A percentile compares a stretch with the other conserved stretches of the same genome.
These are phyloP conservation scores for Trissoscelio sp. DNA, from an alignment of 2,888 invertebrate species.

Conservation along the genomic window DNA sequence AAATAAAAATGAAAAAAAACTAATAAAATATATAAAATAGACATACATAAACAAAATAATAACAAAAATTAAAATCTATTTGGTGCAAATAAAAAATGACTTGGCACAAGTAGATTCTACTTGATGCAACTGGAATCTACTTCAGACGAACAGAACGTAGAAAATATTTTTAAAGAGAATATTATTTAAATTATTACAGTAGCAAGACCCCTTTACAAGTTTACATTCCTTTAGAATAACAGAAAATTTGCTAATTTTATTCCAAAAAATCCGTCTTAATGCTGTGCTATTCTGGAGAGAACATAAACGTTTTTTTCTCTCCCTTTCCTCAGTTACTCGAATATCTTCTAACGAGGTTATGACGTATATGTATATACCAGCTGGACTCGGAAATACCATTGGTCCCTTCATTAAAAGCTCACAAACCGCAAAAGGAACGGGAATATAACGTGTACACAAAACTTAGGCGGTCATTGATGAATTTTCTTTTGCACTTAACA, in stretches of 20 bases:
- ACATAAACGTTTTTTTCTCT: slow-evolving; percentile 3
- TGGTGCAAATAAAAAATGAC: no score
- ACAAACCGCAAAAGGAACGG: slow-evolving; percentile 8
- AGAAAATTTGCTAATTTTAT: background rate
- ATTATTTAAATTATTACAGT: no score
- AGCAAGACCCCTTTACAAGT: no score
- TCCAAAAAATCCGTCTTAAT: background rate
- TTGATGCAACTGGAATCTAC: no score
- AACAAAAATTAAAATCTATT: no score
- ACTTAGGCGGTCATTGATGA: slow-evolving; percentile 32
- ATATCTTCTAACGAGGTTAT: slow-evolving; percentile 36
- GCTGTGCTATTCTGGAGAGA: background rate
- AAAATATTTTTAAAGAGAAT: no score
- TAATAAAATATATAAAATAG: no score
- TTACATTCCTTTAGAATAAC: no score
- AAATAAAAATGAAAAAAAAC: no score
- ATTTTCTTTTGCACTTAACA: slow-evolving; percentile 53
- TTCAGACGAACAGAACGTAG: no score
- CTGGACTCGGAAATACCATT: slow-evolving; percentile 3
- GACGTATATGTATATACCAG: slow-evolving; percentile 20
- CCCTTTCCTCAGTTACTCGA: slow-evolving; percentile 12
- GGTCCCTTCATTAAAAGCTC: slow-evolving; percentile 39
- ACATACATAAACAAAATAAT: no score
- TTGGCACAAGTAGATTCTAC: no score
- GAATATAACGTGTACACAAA: slow-evolving; percentile 14